Evolutionary conservation across 1,140 invertebrate species (phyloP).

Genomic region (Fragariocoptes setiger): DNA sequence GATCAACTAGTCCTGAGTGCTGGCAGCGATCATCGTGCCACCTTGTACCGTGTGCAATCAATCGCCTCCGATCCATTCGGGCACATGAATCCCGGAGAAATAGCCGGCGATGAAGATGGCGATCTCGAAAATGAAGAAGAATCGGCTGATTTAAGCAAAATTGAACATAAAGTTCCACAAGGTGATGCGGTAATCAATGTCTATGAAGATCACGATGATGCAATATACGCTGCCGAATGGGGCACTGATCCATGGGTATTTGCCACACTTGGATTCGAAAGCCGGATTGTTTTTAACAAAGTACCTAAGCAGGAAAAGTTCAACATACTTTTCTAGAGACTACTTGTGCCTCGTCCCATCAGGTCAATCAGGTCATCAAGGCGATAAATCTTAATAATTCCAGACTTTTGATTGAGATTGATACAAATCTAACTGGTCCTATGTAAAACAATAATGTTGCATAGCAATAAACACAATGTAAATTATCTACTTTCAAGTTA

Average conservation of each 20-base stretch:
- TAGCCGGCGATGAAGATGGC: constrained; percentile 17
- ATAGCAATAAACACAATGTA: too few species aligned
- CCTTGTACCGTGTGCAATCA: constrained; percentile 49
- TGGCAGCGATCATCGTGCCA: constrained; percentile 67
- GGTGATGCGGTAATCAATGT: constrained; percentile 28
- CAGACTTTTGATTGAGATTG: too few species aligned
- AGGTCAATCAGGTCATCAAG: too few species aligned
- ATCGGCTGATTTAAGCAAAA: neutral
- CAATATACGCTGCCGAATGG: constrained; percentile 87
- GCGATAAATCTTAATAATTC: too few species aligned
- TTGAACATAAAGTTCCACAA: neutral
- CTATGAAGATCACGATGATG: constrained; percentile 90
- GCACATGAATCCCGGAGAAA: constrained; percentile 22
- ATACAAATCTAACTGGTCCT: too few species aligned
- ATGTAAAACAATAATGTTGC: too few species aligned
- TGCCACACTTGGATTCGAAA: constrained; percentile 85
- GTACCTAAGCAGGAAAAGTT: constrained; percentile 76
- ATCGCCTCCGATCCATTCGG: constrained; percentile 48
- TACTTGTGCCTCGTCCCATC: constrained; percentile 3
- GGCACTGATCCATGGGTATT: constrained; percentile 93
- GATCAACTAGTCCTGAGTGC: constrained; percentile 80
- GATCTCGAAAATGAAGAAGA: neutral
- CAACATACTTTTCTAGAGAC: constrained; percentile 18
- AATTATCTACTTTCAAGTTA: too few species aligned
- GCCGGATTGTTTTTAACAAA: constrained; percentile 57